Evolutionary conservation across 1,140 invertebrate species (phyloP), one percentile per base, ranked within the genome.

Genomic region (Aphelinus certus): DNA sequence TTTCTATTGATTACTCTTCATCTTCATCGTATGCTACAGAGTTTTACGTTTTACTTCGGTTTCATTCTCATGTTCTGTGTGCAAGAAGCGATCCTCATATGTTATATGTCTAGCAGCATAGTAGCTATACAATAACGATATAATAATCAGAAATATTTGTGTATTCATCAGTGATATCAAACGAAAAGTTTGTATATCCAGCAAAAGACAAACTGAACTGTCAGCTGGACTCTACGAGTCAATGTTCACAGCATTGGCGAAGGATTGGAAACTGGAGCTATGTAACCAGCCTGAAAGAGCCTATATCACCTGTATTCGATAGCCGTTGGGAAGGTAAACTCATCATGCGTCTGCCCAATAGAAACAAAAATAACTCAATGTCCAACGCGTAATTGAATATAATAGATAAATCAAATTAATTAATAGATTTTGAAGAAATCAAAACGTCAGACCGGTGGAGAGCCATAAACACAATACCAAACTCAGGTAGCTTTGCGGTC

Each of bases 321-420:
- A 71, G 10, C 57, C 64, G 70, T 9, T 76, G 69, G 70, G 75
- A 76, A 72, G 75, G 70, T 67, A 76, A 73, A 46, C 56, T 55
- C 43, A 26, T 1, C 26, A 26, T 26, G 26, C 26, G 26, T 26
- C 26, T 26, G 26, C 26, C 26, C 26, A 26, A 26, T 26, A 26
- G 26, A 26, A 26, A 26, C 26, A 26, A 26, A 26, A 26, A 26
- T 26, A 26, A 26, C 26, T 26, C 26, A 26, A 26, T 26, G 26
- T 26, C 26, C 26, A 26, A 26, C 26, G 26, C 26, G 26, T 26
- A 26, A 26, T 26, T 26, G 26, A 26, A 26, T 26, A 26, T 26
- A 26, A 26, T 26, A 26, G 26, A 26, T 26, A 26, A 26, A 26
- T 26, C 0, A 26, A 26, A 26, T 47, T 56, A 48, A 48, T 51